A percentile compares a stretch with the other conserved stretches of the same genome.
Evolutionary conservation across 2,888 invertebrate species (phyloP).

Genomic region (Brachynemurus nebulosus): DNA sequence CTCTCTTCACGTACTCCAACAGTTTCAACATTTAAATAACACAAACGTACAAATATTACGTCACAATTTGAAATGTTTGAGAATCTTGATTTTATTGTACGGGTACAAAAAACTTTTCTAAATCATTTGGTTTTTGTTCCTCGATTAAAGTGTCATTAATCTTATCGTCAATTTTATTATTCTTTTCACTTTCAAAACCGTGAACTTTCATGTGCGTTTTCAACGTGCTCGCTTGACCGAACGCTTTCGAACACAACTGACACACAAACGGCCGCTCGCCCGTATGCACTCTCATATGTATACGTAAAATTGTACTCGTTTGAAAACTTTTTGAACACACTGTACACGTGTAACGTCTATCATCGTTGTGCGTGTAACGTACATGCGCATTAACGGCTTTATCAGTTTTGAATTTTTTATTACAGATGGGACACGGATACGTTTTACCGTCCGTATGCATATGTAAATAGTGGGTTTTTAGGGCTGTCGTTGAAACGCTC

Average conservation of each 20-base stretch:
- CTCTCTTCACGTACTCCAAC: too few relatives aligned
- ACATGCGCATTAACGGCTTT: background rate
- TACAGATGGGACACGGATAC: background rate
- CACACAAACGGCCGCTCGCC: background rate
- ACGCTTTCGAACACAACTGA: background rate
- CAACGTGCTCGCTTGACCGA: background rate
- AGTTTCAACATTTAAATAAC: too few relatives aligned
- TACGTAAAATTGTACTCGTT: background rate
- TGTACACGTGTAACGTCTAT: background rate
- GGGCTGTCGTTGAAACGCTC: background rate
- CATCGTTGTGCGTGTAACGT: background rate
- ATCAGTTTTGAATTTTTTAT: background rate
- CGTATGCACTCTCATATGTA: background rate
- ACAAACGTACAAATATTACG: too few relatives aligned
- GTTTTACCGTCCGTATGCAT: background rate
- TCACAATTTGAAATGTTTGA: too few relatives aligned
- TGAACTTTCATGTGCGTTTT: background rate
- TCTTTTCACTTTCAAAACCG: background rate
- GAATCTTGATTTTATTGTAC: too few relatives aligned
- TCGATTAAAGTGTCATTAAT: too few relatives aligned
- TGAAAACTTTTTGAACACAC: background rate
- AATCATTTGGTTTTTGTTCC: too few relatives aligned
- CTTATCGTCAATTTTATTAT: too few relatives aligned
- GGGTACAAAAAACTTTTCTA: too few relatives aligned
- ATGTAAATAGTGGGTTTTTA: background rate